Base-by-base conservation (phyloP, 2,797 vertebrate genomes). In the Anguilla megastoma region DNA sequence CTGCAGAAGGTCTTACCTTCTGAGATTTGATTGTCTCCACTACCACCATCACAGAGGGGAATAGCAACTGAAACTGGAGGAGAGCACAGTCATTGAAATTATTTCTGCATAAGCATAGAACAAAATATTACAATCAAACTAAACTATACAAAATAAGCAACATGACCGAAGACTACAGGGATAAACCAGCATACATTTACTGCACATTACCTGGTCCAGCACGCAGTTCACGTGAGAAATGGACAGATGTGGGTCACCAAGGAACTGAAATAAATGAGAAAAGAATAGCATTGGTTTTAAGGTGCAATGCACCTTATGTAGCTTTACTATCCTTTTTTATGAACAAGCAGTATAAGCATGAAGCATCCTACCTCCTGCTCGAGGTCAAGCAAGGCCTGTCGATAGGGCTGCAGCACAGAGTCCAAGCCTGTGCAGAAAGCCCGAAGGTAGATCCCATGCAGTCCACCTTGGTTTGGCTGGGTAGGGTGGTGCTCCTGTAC, bases 371-470 rank as follows among this genome's bases (percentile, higher is more conserved):
- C 99, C 97, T 99, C 98, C 92, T 98, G 98, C 89, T 99, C 99
- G 2, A 99, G 95, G 93, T 99, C 98, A 89, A 99, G 97, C 18
- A 99, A 94, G 0, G 97, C 97, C 93, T 99, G 98, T 90, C 99
- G 95, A 93, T 99, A 99, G 0, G 99, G 98, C 94, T 98, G 98
- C 92, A 99, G 94, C 92, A 98, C 96, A 0, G 98, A 98, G 93
- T 99, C 97, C 21, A 99, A 95, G 0, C 99, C 99, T 0, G 98
- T 98, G 94, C 98, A 99, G 94, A 99, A 99, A 2, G 99, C 99
- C 76, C 98, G 95, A 89, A 99, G 90, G 92, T 99, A 99, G 89
- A 99, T 98, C 18, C 99, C 99, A 93, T 98, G 96, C 85, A 99
- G 96, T 36, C 97, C 97, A 2, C 96, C 92, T 93, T 97, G 98